These are phyloP conservation scores for Folsomia manolachei DNA, from an alignment of 2,888 invertebrate genomes.

Conservation along the genomic window DNA sequence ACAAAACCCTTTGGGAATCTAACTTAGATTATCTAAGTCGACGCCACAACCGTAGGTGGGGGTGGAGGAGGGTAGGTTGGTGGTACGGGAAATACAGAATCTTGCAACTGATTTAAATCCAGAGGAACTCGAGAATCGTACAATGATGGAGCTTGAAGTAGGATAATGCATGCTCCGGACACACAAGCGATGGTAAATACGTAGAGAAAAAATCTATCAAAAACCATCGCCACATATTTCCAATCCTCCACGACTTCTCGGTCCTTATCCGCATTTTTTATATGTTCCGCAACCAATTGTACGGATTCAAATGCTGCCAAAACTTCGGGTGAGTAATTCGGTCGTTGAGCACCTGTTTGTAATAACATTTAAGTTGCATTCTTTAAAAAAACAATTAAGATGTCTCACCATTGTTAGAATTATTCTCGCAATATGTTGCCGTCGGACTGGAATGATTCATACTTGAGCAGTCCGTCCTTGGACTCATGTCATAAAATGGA, in stretches of 20 bases:
- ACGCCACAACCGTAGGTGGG: too few species aligned
- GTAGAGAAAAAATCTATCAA: conserved; percentile 1
- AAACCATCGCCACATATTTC: conserved; percentile 3
- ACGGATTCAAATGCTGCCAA: not conserved
- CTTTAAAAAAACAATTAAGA: not conserved
- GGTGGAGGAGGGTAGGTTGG: too few species aligned
- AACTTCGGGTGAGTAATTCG: not conserved
- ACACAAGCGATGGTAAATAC: not conserved
- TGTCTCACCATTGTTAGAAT: not conserved
- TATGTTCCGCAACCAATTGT: not conserved
- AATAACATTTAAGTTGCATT: too few species aligned
- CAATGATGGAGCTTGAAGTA: not conserved
- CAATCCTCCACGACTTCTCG: conserved; percentile 1
- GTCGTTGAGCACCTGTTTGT: not conserved
- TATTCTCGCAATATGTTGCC: not conserved
- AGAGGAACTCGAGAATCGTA: not conserved
- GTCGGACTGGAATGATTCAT: not conserved
- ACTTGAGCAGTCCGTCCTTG: not conserved
- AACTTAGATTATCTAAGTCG: too few species aligned
- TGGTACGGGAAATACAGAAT: too few species aligned
- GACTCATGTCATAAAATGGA: not conserved
- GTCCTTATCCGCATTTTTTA: conserved; percentile 1
- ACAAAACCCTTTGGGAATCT: too few species aligned
- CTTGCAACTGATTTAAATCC: not conserved
- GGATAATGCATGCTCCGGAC: not conserved